Conservation (phyloP, 2,888 invertebrate species). For the Drosophila infuscata region DNA sequence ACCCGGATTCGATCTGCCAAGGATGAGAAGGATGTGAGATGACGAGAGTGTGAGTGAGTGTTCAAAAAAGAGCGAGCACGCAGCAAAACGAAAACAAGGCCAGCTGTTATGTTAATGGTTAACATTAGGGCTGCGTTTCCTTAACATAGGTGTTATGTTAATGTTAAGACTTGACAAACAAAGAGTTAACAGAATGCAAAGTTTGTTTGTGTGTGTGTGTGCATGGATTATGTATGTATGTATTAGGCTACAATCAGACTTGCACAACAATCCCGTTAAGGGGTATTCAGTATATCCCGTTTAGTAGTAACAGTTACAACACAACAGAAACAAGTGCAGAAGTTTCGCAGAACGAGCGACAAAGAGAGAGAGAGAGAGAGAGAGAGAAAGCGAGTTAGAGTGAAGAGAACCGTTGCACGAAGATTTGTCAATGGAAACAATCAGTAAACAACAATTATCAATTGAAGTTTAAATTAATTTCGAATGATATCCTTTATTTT, state of each 20-base stretch:
- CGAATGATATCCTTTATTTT: conserved; percentile 15
- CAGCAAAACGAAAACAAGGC: not conserved
- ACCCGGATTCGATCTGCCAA: conserved; percentile 94
- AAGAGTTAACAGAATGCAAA: conserved; percentile 15
- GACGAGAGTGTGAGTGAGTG: not conserved
- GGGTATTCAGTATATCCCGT: conserved; percentile 4
- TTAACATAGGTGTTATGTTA: conserved; percentile 21
- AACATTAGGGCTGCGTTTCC: conserved; percentile 22
- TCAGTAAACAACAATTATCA: not conserved
- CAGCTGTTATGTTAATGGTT: conserved; percentile 29
- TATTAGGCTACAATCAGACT: conserved; percentile 13
- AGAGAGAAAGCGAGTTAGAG: not conserved
- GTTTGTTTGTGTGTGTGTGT: conserved; percentile 9
- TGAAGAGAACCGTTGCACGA: not conserved
- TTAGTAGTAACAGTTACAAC: conserved; percentile 37
- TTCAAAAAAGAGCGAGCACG: not conserved
- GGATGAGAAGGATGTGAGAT: conserved; percentile 17
- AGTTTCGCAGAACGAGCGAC: conserved; percentile 1
- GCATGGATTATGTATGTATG: conserved; percentile 13
- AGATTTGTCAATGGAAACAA: not conserved
- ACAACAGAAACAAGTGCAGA: conserved; percentile 10
- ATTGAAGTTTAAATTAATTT: not conserved
- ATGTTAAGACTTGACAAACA: conserved; percentile 35
- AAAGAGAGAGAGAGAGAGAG: not conserved
- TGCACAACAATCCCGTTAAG: conserved; percentile 27